Evolutionary conservation across 2,797 vertebrate species (phyloP), one percentile per base, ranked within the genome.

Genomic region (Intellagama lesueurii): DNA sequence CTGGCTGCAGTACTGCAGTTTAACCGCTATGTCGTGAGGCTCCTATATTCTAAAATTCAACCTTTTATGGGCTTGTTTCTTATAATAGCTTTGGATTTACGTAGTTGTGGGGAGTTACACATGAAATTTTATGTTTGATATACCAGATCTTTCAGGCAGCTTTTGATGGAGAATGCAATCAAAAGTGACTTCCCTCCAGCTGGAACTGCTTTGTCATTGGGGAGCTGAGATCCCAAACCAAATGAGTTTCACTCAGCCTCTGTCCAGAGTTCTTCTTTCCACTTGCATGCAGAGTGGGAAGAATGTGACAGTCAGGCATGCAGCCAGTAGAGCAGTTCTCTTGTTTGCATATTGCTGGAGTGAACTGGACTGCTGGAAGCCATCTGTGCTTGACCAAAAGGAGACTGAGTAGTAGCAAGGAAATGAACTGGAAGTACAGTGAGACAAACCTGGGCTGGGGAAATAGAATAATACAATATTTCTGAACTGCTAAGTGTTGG

Each of bases 161-260:
- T 69, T 5, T 49, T 52, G 60, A 70, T 40, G 64, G 26, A 88
- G 78, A 35, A 83, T 76, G 44, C 79, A 66, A 87, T 86, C 69
- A 28, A 79, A 76, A 89, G 24, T 68, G 22, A 56, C 26, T 47
- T 89, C 47, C 60, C 60, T 83, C 24, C 69, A 81, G 40, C 44
- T n/a, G n/a, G 79, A 88, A 89, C 79, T 73, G 22, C 89, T 66
- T 69, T 69, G 30, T 83, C 81, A 69, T 35, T n/a, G 69, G 78
- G 68, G 69, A 85, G 73, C 60, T 91, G 79, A n/a, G 8, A 28
- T 75, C 44, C 72, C 60, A 40, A 66, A 49, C 81, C 68, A 80
- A 79, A 56, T 7, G 12, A 64, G 78, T 35, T 40, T 83, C 49
- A 72, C 78, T 76, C 66, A 70, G 16, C 47, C 60, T 82, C 70